Evolutionary conservation across 2,797 vertebrate species (phyloP).

Genomic region (Chanos chanos): DNA sequence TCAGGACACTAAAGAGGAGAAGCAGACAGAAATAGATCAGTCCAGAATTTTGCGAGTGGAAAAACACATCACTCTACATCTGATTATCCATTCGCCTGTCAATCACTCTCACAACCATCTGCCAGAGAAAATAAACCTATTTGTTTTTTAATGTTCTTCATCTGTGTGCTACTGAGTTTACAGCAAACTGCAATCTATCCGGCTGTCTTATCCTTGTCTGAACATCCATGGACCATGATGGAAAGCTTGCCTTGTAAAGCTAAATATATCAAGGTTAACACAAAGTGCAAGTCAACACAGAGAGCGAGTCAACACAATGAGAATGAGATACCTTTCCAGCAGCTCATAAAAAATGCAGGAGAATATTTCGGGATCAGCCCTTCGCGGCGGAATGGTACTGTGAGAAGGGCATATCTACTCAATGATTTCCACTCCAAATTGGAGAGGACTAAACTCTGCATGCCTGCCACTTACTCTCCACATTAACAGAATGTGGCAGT

Average conservation of each 20-base stretch:
- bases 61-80: constrained; percentile 6
- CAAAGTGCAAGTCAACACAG: constrained; percentile 33
- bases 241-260: constrained; percentile 2
- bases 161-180: no score
- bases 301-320: constrained; percentile 33
- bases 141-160: no score
- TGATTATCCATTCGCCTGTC: constrained; percentile 6
- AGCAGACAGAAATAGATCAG: neutral
- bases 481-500: constrained; percentile 41
- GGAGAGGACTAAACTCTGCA: constrained; percentile 26
- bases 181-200: constrained; percentile 4
- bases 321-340: constrained; percentile 49
- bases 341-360: constrained; percentile 60
- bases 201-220: neutral
- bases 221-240: neutral
- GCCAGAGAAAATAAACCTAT: neutral
- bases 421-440: constrained; percentile 52
- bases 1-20: neutral
- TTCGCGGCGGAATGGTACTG: constrained; percentile 45
- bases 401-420: constrained; percentile 55
- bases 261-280: constrained; percentile 40
- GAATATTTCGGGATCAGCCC: constrained; percentile 54
- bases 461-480: constrained; percentile 37
- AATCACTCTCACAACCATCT: neutral
- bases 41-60: neutral